These are phyloP conservation scores for Aplochiton taeniatus DNA, from an alignment of 2,797 vertebrate genomes.

Conservation along the genomic window DNA sequence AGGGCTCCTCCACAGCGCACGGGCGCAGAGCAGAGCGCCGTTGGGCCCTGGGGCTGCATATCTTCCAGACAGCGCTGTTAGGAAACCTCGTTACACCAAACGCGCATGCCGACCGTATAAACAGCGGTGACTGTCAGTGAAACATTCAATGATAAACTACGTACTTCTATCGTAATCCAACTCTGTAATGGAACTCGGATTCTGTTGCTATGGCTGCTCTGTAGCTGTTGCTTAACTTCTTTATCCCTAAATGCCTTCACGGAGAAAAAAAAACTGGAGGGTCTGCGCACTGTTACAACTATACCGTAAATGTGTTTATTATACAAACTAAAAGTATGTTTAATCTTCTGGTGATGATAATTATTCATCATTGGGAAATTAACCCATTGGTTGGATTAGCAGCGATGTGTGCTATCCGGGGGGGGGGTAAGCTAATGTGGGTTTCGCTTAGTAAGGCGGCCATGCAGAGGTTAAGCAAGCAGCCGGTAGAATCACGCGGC, in stretches of 20 bases:
- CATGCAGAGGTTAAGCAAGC: slow-evolving; percentile 72
- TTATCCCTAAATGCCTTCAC: no score
- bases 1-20: slow-evolving; percentile 7
- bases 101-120: slow-evolving; percentile 45
- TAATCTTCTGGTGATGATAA: no score
- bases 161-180: slow-evolving; percentile 24
- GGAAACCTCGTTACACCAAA: slow-evolving; percentile 62
- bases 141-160: slow-evolving; percentile 59
- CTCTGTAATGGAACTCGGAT: background rate
- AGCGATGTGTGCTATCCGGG: background rate
- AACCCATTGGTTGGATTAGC: no score
- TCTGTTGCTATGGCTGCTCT: slow-evolving; percentile 36
- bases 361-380: no score
- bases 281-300: no score
- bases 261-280: no score
- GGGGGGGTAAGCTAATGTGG: background rate
- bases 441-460: slow-evolving; percentile 53
- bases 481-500: slow-evolving; percentile 64
- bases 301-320: no score
- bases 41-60: slow-evolving; percentile 11
- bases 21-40: slow-evolving; percentile 1
- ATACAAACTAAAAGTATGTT: no score
- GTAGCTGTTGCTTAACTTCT: slow-evolving; percentile 22
- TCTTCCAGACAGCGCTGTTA: slow-evolving; percentile 34
- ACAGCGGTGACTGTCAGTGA: slow-evolving; percentile 56